A percentile compares a stretch with the other conserved stretches of the same genome.
These are phyloP conservation scores for Pachyrhynchus sulphureomaculatus DNA, from an alignment of 1,140 invertebrate species.

Conservation along the genomic window DNA sequence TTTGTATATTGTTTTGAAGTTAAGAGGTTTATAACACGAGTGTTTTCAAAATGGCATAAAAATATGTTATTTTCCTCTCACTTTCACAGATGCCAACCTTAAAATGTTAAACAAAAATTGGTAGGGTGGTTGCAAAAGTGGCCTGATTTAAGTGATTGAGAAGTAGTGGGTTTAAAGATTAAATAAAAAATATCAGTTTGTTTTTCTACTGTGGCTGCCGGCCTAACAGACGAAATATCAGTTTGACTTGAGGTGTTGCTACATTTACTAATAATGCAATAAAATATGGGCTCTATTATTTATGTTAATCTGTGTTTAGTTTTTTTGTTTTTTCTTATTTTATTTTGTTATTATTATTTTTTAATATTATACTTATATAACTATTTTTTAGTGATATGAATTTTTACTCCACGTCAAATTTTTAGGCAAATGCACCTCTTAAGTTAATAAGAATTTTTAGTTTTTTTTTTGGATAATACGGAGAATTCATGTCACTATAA, in stretches of 20 bases:
- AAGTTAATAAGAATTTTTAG: not conserved
- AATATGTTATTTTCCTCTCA: too few species aligned
- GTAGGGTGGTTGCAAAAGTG: too few species aligned
- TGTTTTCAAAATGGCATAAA: too few species aligned
- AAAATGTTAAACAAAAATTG: too few species aligned
- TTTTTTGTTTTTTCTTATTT: not conserved
- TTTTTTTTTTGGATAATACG: not conserved
- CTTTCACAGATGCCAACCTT: too few species aligned
- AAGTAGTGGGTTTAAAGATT: too few species aligned
- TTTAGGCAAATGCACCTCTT: not conserved
- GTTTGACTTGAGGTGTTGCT: not conserved
- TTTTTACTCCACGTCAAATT: not conserved
- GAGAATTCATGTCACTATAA: not conserved
- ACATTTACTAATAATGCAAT: not conserved
- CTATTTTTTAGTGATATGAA: not conserved
- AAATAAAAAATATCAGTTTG: too few species aligned
- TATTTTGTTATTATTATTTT: conserved; percentile 1
- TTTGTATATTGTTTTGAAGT: too few species aligned
- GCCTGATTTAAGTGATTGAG: too few species aligned
- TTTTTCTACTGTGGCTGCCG: too few species aligned
- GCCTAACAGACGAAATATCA: not conserved
- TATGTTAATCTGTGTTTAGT: not conserved
- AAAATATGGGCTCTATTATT: not conserved
- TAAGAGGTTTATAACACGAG: too few species aligned
- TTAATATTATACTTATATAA: not conserved